Base-by-base conservation (phyloP, 2,888 invertebrate species). In the Plagodis pulveraria region DNA sequence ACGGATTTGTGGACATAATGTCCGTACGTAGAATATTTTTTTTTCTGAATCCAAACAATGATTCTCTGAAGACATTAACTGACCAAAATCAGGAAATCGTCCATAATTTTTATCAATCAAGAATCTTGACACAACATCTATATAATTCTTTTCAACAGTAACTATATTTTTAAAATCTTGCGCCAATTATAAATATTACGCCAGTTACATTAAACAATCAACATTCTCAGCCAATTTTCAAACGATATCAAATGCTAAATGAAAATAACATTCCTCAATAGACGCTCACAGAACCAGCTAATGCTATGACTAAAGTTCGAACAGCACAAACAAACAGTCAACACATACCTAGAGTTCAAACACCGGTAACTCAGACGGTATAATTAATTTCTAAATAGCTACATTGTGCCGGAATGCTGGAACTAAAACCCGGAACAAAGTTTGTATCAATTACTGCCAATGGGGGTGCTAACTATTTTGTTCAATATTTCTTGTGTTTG, bases 361-460 rank as follows among this genome's bases (percentile, higher is more conserved):
- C 70, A 69, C 77, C 77, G 75, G 73, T 70, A 77, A 55, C 43
- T 50, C 74, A 75, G 74, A 70, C 74, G 72, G 67, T 78, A 83
- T 86, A 86, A 86, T 86, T 81, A 80, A 81, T 77, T 72, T 76
- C 76, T 78, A 79, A 85, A 85, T 80, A 80, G 76, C 65, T 70
- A 70, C 78, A 78, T 78, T 83, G 81, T 82, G 62, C 69, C 58
- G 58, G 52, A 64, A 67, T 82, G 62, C 69, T 59, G 58, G 52
- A 64, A 67, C 54, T 62, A 61, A 60, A 65, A 69, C 66, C 63
- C 70, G 68, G 71, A 66, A 58, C 56, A 66, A 65, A 54, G 44
- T 63, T 70, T 68, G 72, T 73, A 72, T 74, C 60, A 63, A 69
- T 76, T 78, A 76, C 71, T 59, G 49, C 56, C 63, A 70, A 69